These are phyloP conservation scores for Neomorphus geoffroyi DNA, from an alignment of 2,797 vertebrate species.

Conservation along the genomic window DNA sequence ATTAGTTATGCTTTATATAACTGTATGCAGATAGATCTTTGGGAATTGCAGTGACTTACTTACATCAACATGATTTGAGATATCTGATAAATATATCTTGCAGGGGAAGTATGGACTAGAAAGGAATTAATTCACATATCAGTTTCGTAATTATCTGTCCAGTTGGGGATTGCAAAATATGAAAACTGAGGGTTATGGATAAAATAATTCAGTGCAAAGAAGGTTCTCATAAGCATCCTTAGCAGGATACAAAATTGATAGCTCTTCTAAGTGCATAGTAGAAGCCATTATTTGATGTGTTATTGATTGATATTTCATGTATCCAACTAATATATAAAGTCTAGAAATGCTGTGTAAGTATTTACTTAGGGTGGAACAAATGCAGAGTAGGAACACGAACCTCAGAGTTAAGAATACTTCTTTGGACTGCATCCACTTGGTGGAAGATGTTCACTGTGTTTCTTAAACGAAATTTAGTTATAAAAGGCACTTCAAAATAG, in stretches of 20 bases:
- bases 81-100: not conserved
- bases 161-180: not conserved
- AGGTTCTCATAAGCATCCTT: not conserved
- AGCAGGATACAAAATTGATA: not conserved
- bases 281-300: not conserved
- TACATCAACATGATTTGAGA: not conserved
- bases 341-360: not conserved
- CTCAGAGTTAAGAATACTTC: not conserved
- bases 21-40: not conserved
- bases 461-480: not conserved
- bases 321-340: not conserved
- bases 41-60: not conserved
- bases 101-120: not conserved
- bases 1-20: not conserved
- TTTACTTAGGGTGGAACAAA: not conserved
- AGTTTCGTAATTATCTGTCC: not conserved
- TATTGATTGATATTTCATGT: not conserved
- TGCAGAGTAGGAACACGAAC: rapidly evolving
- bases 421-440: not conserved
- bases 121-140: not conserved
- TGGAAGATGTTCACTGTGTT: not conserved
- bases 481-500: not conserved
- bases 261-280: not conserved
- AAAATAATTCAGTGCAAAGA: not conserved
- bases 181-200: not conserved